Conservation (phyloP, 2,113 vertebrate genomes). For the Girardinichthys multiradiatus region DNA sequence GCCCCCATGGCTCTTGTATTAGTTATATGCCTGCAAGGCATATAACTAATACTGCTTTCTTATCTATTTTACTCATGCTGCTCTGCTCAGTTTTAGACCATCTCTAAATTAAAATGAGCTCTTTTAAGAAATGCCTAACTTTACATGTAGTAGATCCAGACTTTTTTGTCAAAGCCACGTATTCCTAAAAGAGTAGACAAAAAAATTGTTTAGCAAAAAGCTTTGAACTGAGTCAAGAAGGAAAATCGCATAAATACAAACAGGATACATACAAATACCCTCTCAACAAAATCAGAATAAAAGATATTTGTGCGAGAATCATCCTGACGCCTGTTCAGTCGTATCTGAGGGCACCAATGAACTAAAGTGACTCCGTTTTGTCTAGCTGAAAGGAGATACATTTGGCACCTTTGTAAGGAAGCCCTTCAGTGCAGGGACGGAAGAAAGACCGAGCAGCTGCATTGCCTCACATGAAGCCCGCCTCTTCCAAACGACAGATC, state of each 20-base stretch:
- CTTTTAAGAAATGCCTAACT: not conserved
- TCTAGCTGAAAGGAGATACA: constrained; percentile 56
- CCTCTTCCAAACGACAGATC: constrained; percentile 42
- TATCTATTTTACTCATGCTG: constrained; percentile 26
- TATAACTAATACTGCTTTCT: constrained; percentile 36
- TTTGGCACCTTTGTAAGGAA: constrained; percentile 62
- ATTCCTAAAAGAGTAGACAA: constrained; percentile 10
- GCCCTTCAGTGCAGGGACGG: constrained; percentile 40
- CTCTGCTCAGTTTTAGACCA: constrained; percentile 12
- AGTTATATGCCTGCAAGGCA: too few relatives aligned
- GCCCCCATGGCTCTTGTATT: too few relatives aligned
- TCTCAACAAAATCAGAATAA: constrained; percentile 26
- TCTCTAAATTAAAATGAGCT: too few relatives aligned
- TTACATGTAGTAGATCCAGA: not conserved
- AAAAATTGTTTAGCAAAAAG: constrained; percentile 13
- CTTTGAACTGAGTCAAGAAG: constrained; percentile 7
- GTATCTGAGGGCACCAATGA: constrained; percentile 50
- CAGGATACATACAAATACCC: constrained; percentile 7
- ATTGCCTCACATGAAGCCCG: constrained; percentile 38
- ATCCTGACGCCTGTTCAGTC: constrained; percentile 60
- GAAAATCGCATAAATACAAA: constrained; percentile 8
- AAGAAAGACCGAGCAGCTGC: constrained; percentile 66
- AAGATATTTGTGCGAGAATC: constrained; percentile 38
- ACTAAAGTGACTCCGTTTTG: constrained; percentile 51
- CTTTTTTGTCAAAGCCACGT: not conserved